Evolutionary conservation across 1,140 invertebrate genomes (phyloP).

Genomic region (Anastatus disparis): DNA sequence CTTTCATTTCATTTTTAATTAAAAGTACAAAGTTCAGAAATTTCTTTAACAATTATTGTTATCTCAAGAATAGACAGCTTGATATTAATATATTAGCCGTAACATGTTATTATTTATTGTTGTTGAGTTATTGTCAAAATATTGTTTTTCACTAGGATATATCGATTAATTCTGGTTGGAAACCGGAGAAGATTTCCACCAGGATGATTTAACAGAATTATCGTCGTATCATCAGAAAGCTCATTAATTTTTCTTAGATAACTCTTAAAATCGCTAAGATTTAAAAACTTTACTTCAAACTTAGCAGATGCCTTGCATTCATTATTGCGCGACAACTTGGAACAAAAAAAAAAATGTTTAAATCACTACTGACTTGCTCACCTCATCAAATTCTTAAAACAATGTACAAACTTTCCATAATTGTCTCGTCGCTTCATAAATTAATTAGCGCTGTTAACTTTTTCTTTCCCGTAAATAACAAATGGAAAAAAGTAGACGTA

Average conservation of each 20-base stretch:
- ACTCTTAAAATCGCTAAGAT: conserved; percentile 1
- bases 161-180: too few relatives aligned
- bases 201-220: too few relatives aligned
- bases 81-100: too few relatives aligned
- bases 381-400: background rate
- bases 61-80: too few relatives aligned
- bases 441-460: conserved; percentile 29
- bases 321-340: background rate
- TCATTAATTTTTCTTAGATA: background rate
- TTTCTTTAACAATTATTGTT: too few relatives aligned
- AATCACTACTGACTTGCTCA: background rate
- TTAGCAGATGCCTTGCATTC: background rate
- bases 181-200: too few relatives aligned
- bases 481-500: background rate
- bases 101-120: too few relatives aligned
- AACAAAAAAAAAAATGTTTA: background rate
- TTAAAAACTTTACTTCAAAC: background rate
- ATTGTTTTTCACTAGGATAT: too few relatives aligned
- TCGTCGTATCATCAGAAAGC: too few relatives aligned
- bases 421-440: background rate
- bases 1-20: too few relatives aligned
- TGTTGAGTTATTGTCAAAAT: too few relatives aligned
- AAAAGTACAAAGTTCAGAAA: too few relatives aligned
- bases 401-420: conserved; percentile 14
- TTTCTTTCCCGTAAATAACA: background rate